Percentiles rank a stretch among this genome's conserved stretches.
Conservation (phyloP, 2,113 vertebrate genomes). For the Chiloscyllium plagiosum region DNA sequence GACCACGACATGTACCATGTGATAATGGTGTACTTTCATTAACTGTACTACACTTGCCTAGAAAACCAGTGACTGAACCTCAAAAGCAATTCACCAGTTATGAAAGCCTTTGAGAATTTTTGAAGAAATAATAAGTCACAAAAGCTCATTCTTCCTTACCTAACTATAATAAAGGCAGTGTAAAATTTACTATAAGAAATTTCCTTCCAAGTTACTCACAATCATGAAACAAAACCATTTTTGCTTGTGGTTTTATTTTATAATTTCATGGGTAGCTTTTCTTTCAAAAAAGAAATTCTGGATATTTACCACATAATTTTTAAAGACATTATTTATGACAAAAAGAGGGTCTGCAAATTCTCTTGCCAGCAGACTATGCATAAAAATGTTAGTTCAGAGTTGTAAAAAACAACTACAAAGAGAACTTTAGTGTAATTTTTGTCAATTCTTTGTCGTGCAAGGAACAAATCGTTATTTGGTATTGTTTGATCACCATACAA, state of each 20-base stretch:
- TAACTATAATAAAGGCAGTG: background rate
- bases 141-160: background rate
- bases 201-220: background rate
- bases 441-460: too few species aligned
- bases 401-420: background rate
- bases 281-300: background rate
- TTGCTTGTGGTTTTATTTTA: background rate
- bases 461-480: background rate
- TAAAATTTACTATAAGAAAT: background rate
- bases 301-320: background rate
- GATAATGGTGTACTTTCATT: too few species aligned
- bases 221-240: background rate
- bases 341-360: background rate
- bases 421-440: background rate
- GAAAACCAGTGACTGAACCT: too few species aligned
- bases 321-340: background rate
- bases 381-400: background rate
- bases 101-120: too few species aligned
- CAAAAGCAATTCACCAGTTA: too few species aligned
- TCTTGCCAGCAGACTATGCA: background rate
- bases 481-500: background rate
- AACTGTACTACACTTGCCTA: too few species aligned
- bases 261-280: background rate
- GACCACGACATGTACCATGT: too few species aligned
- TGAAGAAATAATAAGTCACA: too few species aligned